Percentiles rank a stretch among this genome's conserved stretches.
Conservation (phyloP, 2,888 invertebrate genomes). For the Dexiosoma caninum region DNA sequence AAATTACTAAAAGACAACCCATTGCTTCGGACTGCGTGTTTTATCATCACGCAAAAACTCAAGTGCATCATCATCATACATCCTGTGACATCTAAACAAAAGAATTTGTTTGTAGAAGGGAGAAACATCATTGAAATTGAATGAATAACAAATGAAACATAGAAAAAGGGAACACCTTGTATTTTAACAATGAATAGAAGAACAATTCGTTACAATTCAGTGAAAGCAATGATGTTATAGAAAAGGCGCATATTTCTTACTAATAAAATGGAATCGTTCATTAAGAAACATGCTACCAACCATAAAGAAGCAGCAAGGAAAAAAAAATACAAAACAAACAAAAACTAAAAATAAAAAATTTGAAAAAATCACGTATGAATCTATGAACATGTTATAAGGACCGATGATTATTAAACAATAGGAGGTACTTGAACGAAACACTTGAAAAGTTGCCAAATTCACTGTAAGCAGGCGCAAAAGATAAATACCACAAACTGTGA, state of each 20-base stretch:
- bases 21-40: slow-evolving; percentile 38
- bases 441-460: slow-evolving; percentile 64
- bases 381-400: neutral
- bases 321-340: slow-evolving; percentile 8
- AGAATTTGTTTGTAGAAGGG: neutral
- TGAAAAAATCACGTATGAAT: slow-evolving; percentile 60
- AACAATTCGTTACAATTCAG: slow-evolving; percentile 28
- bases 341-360: slow-evolving; percentile 14
- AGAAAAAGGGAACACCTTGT: slow-evolving; percentile 39
- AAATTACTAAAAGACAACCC: slow-evolving; percentile 4
- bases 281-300: slow-evolving; percentile 42
- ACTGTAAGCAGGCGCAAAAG: slow-evolving; percentile 58
- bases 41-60: slow-evolving; percentile 54
- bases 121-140: slow-evolving; percentile 25
- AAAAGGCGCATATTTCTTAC: slow-evolving; percentile 18
- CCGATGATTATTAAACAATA: slow-evolving; percentile 52
- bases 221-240: neutral
- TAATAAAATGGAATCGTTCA: slow-evolving; percentile 16
- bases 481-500: slow-evolving; percentile 59
- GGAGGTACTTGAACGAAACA: slow-evolving; percentile 61
- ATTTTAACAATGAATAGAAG: slow-evolving; percentile 34
- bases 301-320: slow-evolving; percentile 8
- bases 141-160: slow-evolving; percentile 37
- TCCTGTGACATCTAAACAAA: slow-evolving; percentile 42
- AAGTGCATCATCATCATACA: slow-evolving; percentile 50